phyloP scores from a whole-genome alignment of 2,888 invertebrate genomes.

The Eilema sororculum region DNA sequence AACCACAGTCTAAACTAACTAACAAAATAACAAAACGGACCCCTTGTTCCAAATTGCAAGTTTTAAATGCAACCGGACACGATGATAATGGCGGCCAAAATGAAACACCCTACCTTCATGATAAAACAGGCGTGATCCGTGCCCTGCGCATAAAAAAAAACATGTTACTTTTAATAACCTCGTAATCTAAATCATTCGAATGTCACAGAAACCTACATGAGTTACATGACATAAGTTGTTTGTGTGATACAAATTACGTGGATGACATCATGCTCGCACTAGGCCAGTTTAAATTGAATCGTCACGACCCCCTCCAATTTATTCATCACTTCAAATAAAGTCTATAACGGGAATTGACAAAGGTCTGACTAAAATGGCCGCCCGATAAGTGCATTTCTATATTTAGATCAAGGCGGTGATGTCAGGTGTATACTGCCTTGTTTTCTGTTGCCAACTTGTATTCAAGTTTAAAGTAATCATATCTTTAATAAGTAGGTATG shows the following conservation, averaged over 20 bases:
- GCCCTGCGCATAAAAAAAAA: background rate
- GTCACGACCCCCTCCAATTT: conserved; percentile 47
- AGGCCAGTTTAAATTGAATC: conserved; percentile 63
- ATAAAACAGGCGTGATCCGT: background rate
- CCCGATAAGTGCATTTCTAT: conserved; percentile 75
- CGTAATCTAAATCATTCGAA: conserved; percentile 43
- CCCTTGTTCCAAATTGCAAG: too few relatives aligned
- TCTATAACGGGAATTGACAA: conserved; percentile 58
- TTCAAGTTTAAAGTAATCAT: conserved; percentile 15
- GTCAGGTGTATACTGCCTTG: conserved; percentile 59
- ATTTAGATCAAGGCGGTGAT: conserved; percentile 75
- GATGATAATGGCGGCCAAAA: too few relatives aligned
- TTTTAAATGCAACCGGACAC: too few relatives aligned
- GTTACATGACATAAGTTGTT: conserved; percentile 57
- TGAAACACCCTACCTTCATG: background rate
- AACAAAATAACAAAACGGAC: too few relatives aligned
- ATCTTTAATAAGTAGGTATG: background rate
- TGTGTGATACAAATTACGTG: conserved; percentile 47
- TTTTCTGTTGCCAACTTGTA: conserved; percentile 32
- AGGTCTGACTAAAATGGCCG: conserved; percentile 58
- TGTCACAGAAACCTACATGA: conserved; percentile 56
- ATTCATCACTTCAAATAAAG: conserved; percentile 49
- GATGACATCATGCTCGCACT: conserved; percentile 75
- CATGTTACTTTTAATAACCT: conserved; percentile 18
- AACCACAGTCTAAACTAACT: too few relatives aligned